Conservation (phyloP, 2,888 invertebrate genomes). For the Tachina lurida region DNA sequence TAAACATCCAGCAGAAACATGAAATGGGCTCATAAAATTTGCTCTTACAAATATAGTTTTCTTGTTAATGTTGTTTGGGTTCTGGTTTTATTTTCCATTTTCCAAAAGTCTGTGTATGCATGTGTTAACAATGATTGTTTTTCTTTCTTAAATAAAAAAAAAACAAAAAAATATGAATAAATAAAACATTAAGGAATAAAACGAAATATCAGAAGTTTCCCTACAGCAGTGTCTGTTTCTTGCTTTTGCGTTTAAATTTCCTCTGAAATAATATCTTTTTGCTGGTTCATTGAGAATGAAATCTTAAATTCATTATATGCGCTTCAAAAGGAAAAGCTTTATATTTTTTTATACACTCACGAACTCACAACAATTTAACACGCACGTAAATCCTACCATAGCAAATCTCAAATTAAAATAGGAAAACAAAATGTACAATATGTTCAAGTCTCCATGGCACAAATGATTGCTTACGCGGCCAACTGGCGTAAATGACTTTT, state of each 20-base stretch:
- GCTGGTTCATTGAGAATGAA: slow-evolving; percentile 76
- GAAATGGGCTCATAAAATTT: slow-evolving; percentile 65
- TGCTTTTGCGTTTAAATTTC: neutral
- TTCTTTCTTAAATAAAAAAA: slow-evolving; percentile 47
- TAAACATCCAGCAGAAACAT: slow-evolving; percentile 58
- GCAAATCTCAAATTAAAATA: slow-evolving; percentile 8
- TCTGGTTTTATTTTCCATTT: neutral
- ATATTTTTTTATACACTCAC: slow-evolving; percentile 17
- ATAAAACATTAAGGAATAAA: slow-evolving; percentile 62
- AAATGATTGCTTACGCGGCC: neutral
- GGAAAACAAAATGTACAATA: neutral
- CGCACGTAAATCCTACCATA: slow-evolving; percentile 53
- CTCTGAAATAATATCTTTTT: slow-evolving; percentile 59
- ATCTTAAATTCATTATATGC: slow-evolving; percentile 80
- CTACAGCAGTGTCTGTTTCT: neutral
- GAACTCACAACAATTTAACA: slow-evolving; percentile 67
- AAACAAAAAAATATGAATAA: slow-evolving; percentile 41
- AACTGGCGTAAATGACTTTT: neutral
- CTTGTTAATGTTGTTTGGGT: neutral
- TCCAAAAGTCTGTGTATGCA: neutral
- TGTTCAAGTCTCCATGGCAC: neutral
- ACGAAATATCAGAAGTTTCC: slow-evolving; percentile 57
- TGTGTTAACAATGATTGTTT: neutral
- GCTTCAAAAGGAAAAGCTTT: slow-evolving; percentile 68
- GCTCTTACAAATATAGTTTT: slow-evolving; percentile 36